Evolutionary conservation across 2,888 invertebrate genomes (phyloP).

Genomic region (Ophioninae sp.): DNA sequence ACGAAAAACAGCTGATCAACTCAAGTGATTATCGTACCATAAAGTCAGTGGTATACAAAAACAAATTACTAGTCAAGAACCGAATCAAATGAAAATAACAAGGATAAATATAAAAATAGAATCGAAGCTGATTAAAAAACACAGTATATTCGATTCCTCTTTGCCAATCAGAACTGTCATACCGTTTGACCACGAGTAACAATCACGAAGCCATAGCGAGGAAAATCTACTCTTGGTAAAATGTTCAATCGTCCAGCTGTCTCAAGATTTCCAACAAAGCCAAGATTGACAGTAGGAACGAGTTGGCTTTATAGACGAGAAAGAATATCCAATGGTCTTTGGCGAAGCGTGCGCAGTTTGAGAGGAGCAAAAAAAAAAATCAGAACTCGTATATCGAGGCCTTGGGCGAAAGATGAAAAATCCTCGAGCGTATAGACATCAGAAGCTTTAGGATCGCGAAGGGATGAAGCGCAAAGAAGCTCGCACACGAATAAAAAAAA

Average conservation of each 20-base stretch:
- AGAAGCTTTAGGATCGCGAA: slow-evolving; percentile 40
- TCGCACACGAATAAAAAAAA: no score
- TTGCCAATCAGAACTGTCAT: no score
- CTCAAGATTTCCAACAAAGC: slow-evolving; percentile 37
- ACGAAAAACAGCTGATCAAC: no score
- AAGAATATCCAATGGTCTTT: slow-evolving; percentile 24
- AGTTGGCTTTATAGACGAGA: background rate
- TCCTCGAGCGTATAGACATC: slow-evolving; percentile 52
- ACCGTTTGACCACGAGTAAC: no score
- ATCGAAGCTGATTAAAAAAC: no score
- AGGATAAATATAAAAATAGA: no score
- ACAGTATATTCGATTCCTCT: no score
- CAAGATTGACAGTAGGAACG: slow-evolving; percentile 48
- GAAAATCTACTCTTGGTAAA: slow-evolving; percentile 45
- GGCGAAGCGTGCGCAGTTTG: background rate
- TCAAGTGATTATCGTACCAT: no score
- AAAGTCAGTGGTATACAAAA: no score
- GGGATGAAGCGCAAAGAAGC: slow-evolving; percentile 40
- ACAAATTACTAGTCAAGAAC: no score
- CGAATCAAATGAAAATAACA: no score
- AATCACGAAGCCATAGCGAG: background rate
- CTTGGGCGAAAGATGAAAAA: slow-evolving; percentile 43
- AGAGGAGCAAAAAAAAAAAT: slow-evolving; percentile 30
- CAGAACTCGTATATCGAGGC: slow-evolving; percentile 3
- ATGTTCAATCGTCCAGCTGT: slow-evolving; percentile 49